Evolutionary conservation across 64 coral and sea anemone species (phyloP).

Genomic region (Montipora cactus): DNA sequence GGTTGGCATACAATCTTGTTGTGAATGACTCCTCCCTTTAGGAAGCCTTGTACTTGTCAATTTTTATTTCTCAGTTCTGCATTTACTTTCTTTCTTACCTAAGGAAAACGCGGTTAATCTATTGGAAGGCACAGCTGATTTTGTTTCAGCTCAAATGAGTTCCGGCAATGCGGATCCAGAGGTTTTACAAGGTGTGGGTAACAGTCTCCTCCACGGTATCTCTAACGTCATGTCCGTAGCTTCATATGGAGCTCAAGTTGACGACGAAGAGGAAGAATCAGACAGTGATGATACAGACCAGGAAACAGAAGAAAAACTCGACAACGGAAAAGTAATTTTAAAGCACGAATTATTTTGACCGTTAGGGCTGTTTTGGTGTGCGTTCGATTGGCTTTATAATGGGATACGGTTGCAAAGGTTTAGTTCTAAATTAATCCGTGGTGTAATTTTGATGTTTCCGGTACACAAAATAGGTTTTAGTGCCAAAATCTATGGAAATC

Average conservation of each 20-base stretch:
- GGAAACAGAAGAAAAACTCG: neutral
- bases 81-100: neutral
- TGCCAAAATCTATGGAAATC: too few relatives aligned
- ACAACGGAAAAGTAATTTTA: constrained; percentile 4
- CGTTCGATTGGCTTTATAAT: too few relatives aligned
- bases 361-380: too few relatives aligned
- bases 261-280: neutral
- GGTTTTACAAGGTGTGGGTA: constrained; percentile 48
- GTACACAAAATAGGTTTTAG: too few relatives aligned
- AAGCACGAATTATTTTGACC: too few relatives aligned
- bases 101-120: constrained; percentile 89
- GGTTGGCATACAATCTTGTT: too few relatives aligned
- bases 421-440: too few relatives aligned
- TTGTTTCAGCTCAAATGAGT: constrained; percentile 57
- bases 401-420: too few relatives aligned
- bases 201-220: constrained; percentile 69
- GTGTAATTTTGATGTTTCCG: too few relatives aligned
- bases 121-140: constrained; percentile 67
- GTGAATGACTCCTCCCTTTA: neutral
- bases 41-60: neutral
- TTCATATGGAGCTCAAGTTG: constrained; percentile 23
- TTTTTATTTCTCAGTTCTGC: neutral
- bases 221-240: constrained; percentile 59
- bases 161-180: constrained; percentile 40
- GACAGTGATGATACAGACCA: constrained; percentile 23